These are phyloP conservation scores for Drosophila pruinosa DNA, from an alignment of 1,140 invertebrate genomes.

Conservation along the genomic window DNA sequence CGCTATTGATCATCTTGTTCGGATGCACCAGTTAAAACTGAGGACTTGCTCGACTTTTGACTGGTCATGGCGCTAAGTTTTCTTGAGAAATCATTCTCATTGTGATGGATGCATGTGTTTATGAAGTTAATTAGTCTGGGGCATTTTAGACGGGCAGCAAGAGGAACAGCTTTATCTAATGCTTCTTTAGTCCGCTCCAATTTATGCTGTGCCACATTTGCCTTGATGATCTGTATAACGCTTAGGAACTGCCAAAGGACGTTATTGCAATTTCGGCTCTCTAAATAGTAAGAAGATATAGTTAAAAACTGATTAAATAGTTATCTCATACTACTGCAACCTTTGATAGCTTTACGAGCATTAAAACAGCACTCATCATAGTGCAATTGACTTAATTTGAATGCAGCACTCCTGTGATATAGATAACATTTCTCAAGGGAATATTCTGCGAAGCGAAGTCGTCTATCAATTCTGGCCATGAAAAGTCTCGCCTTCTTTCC, in stretches of 20 bases:
- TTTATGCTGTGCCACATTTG: constrained; percentile 65
- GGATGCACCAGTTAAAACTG: background rate
- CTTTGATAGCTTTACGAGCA: constrained; percentile 57
- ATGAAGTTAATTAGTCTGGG: constrained; percentile 25
- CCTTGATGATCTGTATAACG: constrained; percentile 61
- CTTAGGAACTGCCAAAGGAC: constrained; percentile 62
- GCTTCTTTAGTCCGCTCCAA: constrained; percentile 65
- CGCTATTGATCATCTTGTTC: too few species aligned
- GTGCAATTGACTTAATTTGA: constrained; percentile 54
- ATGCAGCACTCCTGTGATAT: constrained; percentile 55
- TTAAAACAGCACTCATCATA: constrained; percentile 69
- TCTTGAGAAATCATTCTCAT: constrained; percentile 29
- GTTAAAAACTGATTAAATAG: background rate
- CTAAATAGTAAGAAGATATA: background rate
- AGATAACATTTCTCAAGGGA: constrained; percentile 75
- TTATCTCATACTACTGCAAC: constrained; percentile 9
- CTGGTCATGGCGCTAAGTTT: background rate
- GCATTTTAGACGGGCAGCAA: constrained; percentile 33
- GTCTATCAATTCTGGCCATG: constrained; percentile 52
- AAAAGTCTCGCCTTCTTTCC: constrained; percentile 14
- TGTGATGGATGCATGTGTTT: constrained; percentile 39
- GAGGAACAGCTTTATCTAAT: constrained; percentile 42
- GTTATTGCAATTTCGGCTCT: constrained; percentile 56
- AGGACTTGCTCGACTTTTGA: constrained; percentile 4
- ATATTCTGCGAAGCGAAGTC: constrained; percentile 66